Conservation (phyloP, 2,113 vertebrate species). For the Andinoacara biseriatus region DNA sequence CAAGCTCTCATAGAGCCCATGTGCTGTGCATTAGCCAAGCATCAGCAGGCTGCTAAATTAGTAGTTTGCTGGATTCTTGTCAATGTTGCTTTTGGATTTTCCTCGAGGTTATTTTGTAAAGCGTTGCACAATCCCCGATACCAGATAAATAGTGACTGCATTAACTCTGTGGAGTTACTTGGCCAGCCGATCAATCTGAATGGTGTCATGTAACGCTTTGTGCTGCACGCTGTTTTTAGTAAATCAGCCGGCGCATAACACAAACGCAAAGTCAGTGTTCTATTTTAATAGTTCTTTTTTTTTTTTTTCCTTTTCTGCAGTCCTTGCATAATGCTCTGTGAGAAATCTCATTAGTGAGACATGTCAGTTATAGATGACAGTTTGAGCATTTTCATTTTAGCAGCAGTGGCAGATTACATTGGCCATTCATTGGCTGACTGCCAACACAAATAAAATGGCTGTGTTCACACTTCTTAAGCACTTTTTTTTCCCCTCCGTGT, state of each 20-base stretch:
- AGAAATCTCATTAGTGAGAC: constrained; percentile 58
- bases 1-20: neutral
- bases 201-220: constrained; percentile 25
- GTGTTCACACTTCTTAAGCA: constrained; percentile 65
- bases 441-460: constrained; percentile 73
- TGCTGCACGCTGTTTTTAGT: constrained; percentile 22
- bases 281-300: constrained; percentile 34
- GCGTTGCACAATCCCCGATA: constrained; percentile 70
- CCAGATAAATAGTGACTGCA: constrained; percentile 4
- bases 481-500: constrained; percentile 4
- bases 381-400: constrained; percentile 51
- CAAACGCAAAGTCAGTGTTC: constrained; percentile 43
- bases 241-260: constrained; percentile 30
- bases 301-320: too few relatives aligned
- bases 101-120: constrained; percentile 21
- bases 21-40: constrained; percentile 55
- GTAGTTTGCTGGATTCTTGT: constrained; percentile 46
- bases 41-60: constrained; percentile 48
- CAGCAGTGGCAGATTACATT: constrained; percentile 55
- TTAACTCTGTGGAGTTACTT: neutral
- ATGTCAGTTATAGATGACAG: constrained; percentile 54
- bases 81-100: constrained; percentile 47
- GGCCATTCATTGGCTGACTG: constrained; percentile 47
- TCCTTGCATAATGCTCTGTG: constrained; percentile 16
- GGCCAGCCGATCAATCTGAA: constrained; percentile 30